Evolutionary conservation across 2,113 vertebrate species (phyloP).

Genomic region (Gavialis gangeticus): DNA sequence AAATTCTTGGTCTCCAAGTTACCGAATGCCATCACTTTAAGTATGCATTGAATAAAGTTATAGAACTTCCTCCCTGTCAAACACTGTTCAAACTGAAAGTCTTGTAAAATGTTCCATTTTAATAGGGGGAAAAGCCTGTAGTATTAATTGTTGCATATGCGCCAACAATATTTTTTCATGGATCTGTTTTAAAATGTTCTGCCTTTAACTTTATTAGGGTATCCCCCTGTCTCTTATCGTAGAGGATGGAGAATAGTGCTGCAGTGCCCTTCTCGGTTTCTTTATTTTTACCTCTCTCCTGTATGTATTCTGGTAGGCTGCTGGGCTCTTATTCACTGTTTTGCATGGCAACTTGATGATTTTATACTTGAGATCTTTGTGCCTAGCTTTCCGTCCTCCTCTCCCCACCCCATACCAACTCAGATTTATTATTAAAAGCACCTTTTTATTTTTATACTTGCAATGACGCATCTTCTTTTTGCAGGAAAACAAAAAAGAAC

Average conservation of each 20-base stretch:
- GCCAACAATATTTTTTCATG: background rate
- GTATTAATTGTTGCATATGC: background rate
- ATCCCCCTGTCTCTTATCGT: background rate
- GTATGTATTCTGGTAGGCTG: background rate
- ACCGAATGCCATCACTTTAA: background rate
- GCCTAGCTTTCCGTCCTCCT: background rate
- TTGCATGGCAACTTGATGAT: background rate
- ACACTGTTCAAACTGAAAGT: background rate
- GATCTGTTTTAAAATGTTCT: background rate
- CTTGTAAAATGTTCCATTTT: background rate
- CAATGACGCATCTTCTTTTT: conserved; percentile 61
- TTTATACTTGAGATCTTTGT: background rate
- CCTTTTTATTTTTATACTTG: background rate
- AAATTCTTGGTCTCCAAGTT: background rate
- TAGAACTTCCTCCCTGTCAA: background rate
- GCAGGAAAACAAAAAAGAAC: conserved; percentile 99
- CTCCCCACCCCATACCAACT: background rate
- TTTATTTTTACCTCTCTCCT: background rate
- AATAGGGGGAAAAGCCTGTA: accelerated
- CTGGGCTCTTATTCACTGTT: background rate
- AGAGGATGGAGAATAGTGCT: background rate
- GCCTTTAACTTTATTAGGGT: background rate
- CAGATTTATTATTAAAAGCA: background rate
- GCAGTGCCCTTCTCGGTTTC: accelerated
- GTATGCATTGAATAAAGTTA: background rate